These are phyloP conservation scores for Antheraea yamamai DNA, from an alignment of 2,888 invertebrate genomes.

Conservation along the genomic window DNA sequence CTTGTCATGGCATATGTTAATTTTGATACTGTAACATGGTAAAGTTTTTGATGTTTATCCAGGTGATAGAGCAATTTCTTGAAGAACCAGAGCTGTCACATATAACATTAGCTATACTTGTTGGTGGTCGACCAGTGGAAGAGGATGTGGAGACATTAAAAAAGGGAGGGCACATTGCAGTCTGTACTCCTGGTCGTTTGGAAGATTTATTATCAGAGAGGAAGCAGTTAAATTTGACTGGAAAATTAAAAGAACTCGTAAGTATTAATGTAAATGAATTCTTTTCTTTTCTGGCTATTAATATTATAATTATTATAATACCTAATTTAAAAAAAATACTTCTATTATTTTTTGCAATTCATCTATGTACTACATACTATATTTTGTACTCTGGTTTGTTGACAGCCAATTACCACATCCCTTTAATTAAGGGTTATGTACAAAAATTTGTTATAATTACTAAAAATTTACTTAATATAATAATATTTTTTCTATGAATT, in stretches of 20 bases:
- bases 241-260: slow-evolving; percentile 90
- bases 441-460: no score
- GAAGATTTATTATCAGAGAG: slow-evolving; percentile 91
- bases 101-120: slow-evolving; percentile 83
- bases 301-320: no score
- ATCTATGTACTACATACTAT: no score
- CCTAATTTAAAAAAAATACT: not conserved
- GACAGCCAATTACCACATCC: not conserved
- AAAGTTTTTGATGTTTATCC: slow-evolving; percentile 7
- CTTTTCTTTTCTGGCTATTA: no score
- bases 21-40: no score
- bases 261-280: slow-evolving; percentile 34
- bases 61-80: slow-evolving; percentile 79
- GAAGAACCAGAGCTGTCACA: slow-evolving; percentile 72
- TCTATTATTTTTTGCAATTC: not conserved
- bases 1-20: no score
- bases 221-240: slow-evolving; percentile 86
- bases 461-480: no score
- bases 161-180: slow-evolving; percentile 91
- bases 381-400: not conserved
- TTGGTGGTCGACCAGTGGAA: slow-evolving; percentile 93
- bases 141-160: slow-evolving; percentile 87
- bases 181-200: slow-evolving; percentile 97
- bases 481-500: no score
- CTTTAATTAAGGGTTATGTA: not conserved